Evolutionary conservation across 2,797 vertebrate genomes (phyloP), one percentile per base, ranked within the genome.

Genomic region (Poeciliopsis turneri): DNA sequence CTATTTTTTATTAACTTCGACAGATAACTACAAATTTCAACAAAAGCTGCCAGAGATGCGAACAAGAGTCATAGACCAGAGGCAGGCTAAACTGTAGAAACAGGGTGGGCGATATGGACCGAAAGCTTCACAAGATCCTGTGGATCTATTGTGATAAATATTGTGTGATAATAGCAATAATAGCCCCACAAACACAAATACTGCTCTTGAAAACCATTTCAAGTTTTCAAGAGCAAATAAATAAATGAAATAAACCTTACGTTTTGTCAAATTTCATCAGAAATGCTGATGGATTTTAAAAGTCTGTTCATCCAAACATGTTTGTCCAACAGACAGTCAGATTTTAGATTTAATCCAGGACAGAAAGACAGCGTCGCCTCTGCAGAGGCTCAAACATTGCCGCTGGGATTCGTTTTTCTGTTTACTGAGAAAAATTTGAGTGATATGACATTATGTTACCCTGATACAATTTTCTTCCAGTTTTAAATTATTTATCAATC

Each of bases 381-480:
- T 20, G 68, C 66, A 77, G 74, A 75, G 68, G 28, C 90, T 84
- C 66, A 23, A 11, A 66, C 18, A 4, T 9, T 39, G 33, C 8
- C 30, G 18, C 23, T 66, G 20, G 64, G 61, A 36, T 66, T 66
- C 33, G 1, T 39, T 66, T 66, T 66, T 20, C 36, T 39, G 18
- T 11, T 66, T 12, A 20, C 64, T 66, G 64, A 39, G 39, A 16
- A 39, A 39, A 39, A 39, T 1, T 23, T 64, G 59, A 66, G 33
- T 41, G 18, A 20, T 23, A 41, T 66, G 36, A 66, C 64, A 41
- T 66, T 18, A 30, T 30, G 57, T 39, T 23, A 39, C 16, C 1
- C 33, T 66, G 36, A 39, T 12, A 39, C 64, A 66, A 23, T 66
- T 86, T 87, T 76, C 87, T 85, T 86, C 87, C 79, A 76, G 78